Percentiles rank a stretch among this genome's conserved stretches.
phyloP scores from a whole-genome alignment of 2,797 vertebrate species.

The Amblyraja radiata region DNA sequence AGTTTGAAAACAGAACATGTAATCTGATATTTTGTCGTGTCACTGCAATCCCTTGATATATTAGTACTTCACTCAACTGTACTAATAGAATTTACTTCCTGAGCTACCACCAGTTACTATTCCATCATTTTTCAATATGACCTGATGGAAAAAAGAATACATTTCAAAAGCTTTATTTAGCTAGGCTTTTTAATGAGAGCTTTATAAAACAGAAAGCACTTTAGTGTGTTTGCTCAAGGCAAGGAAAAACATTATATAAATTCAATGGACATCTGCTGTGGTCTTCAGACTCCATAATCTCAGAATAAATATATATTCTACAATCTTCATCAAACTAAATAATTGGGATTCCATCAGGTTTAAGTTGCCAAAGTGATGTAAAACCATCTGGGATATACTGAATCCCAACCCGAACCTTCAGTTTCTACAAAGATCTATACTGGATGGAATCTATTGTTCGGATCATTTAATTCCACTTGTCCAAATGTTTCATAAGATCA shows the following conservation, averaged over 20 bases:
- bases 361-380: no score
- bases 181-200: neutral
- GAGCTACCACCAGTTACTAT: neutral
- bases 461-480: no score
- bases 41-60: neutral
- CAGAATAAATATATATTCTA: neutral
- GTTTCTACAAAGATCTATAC: no score
- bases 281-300: neutral
- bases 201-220: neutral
- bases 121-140: neutral
- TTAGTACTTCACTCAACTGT: neutral
- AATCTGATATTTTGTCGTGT: neutral
- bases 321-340: neutral
- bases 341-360: neutral
- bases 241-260: neutral
- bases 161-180: neutral
- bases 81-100: neutral
- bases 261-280: neutral
- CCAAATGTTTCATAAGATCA: no score
- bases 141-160: neutral
- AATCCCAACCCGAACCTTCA: no score
- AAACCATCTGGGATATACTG: no score
- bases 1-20: neutral
- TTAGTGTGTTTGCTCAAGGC: neutral
- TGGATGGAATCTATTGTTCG: no score